Base-by-base conservation (phyloP, 2,113 vertebrate species). In the Globicephala melas region DNA sequence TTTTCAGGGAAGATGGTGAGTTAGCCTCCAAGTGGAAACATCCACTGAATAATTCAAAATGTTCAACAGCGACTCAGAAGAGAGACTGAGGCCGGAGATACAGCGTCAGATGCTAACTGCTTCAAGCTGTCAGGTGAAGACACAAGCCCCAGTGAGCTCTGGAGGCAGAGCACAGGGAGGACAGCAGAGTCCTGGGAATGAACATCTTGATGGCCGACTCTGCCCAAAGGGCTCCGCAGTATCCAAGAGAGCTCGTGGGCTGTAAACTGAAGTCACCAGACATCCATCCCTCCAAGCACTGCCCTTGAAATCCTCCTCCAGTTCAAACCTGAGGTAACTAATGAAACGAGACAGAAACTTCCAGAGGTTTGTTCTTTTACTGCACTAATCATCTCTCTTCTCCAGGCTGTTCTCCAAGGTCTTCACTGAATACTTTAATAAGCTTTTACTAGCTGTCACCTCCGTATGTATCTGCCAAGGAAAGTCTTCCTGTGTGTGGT, bases 371-470 rank as follows among this genome's bases (percentile, higher is more conserved):
- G 25, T n/a, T 95, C 89, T 77, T 89, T 81, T 83, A 65, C 76
- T 87, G 53, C 38, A 55, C 44, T 70, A 93, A 91, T 18, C 77
- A 26, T 67, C n/a, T 91, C 26, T 94, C 38, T 47, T 73, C 44
- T 60, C 79, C 53, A 68, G 38, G 44, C 17, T 33, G 6, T 70
- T 90, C 79, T 97, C 86, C 74, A 73, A 83, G 85, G 79, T 62
- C 74, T 87, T 82, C 63, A 67, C 1, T 80, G 68, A 74, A 55
- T 47, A 58, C 31, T 83, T 93, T 71, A 81, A 79, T 36, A 84
- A 97, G 77, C 44, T 97, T 95, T 92, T 28, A 44, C 77, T 83
- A 93, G 81, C 70, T 97, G 77, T 96, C 95, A 89, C 62, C 79
- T 84, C 85, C 53, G 63, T 68, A 86, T 88, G 89, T 91, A 71